Evolutionary conservation across 2,888 invertebrate species (phyloP), one percentile per base, ranked within the genome.

Genomic region (Mimumesa dahlbomi): DNA sequence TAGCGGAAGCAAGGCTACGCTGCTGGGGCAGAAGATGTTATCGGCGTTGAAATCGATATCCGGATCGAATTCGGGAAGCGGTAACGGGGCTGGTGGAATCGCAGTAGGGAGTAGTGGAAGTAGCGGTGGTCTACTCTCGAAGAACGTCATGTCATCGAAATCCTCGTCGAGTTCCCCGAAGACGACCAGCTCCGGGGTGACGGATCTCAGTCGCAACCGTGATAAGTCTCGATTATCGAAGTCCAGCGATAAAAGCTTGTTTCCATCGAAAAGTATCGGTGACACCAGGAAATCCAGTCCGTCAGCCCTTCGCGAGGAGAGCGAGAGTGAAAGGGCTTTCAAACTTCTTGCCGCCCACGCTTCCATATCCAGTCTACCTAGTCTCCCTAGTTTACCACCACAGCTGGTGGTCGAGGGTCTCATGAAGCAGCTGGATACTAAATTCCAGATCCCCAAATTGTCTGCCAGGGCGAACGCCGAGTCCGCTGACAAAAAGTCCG

Each of bases 401-500:
- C 92, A 92, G 56, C 91, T 93, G 75, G 90, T 93, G 54, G 93
- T 95, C 82, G 95, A 95, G 83, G 94, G 95, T 7, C 90, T 95
- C 58, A 95, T 95, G 82, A 96, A 95, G 84, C 93, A 94, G 7
- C 89, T 95, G 31, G 94, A 96, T 82, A 94, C 94, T 62, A 96
- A 95, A 84, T 96, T 96, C 90, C 96, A 96, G 91, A 96, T 96
- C 83, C 96, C 96, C 0, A 96, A 96, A 89, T 88, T 96, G 65
- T 94, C 94, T 0, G 93, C 94, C 2, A 86, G 91, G 22, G 74
- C 74, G 1, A 89, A 87, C 40, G 82, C 84, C 0, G 90, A 88
- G 0, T 75, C 75, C 1, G 74, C 75, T 0, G 87, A 79, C 1
- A 82, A 81, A 5, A 83, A 79, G 4, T 71, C 74, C 1, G 78